Evolutionary conservation across 30 jellyfish, hydroid and myxozoan species (phyloP).

Genomic region (Catostylus mosaicus): DNA sequence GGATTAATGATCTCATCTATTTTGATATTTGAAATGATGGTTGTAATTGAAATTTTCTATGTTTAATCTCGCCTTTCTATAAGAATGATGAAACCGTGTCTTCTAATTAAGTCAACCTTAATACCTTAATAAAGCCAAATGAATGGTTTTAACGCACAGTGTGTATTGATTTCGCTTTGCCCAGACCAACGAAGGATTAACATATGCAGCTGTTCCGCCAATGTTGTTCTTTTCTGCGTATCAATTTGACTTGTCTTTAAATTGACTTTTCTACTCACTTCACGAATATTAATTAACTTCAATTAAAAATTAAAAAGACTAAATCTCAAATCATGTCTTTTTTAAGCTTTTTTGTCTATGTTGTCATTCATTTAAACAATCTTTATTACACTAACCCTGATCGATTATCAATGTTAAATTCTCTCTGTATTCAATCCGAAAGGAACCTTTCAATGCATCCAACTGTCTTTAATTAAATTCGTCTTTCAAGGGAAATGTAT

Average conservation of each 20-base stretch:
- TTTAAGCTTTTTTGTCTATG: conserved; percentile 23
- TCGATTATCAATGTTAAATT: conserved; percentile 22
- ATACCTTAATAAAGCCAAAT: conserved; percentile 56
- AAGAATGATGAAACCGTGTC: conserved; percentile 62
- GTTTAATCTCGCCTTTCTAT: conserved; percentile 61
- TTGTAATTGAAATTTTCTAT: conserved; percentile 31
- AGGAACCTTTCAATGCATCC: not conserved
- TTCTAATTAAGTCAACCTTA: conserved; percentile 63
- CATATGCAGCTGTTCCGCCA: conserved; percentile 51
- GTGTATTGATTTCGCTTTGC: conserved; percentile 50
- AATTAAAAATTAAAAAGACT: conserved; percentile 47
- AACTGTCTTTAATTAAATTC: not conserved
- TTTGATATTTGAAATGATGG: conserved; percentile 64
- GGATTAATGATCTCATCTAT: conserved; percentile 65
- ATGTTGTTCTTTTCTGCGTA: conserved; percentile 73
- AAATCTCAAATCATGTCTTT: conserved; percentile 13
- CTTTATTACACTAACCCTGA: conserved; percentile 25
- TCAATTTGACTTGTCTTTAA: conserved; percentile 59
- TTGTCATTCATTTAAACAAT: conserved; percentile 13
- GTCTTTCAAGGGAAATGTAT: not conserved
- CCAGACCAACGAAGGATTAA: conserved; percentile 44
- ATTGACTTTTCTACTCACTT: conserved; percentile 72
- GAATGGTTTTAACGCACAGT: conserved; percentile 66
- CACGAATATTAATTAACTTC: conserved; percentile 50
- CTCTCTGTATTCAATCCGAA: not conserved